A percentile compares a stretch with the other conserved stretches of the same genome.
phyloP scores from a whole-genome alignment of 2,888 invertebrate genomes.

The Eustalomyia histrio region DNA sequence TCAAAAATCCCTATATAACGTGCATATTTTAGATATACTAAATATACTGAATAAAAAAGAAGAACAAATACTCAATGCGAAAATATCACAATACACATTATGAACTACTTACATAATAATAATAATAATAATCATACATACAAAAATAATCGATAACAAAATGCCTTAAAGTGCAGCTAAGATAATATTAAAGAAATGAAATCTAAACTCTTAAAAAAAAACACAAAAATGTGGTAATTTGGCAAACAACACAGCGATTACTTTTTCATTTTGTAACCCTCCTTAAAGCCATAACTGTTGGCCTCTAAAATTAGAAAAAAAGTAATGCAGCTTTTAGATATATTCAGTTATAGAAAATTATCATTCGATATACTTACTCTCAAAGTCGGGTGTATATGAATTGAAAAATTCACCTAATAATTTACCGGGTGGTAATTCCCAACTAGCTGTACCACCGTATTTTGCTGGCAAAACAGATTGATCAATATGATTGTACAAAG shows the following conservation, averaged over 20 bases:
- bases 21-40: background rate
- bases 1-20: constrained; percentile 28
- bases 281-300: constrained; percentile 81
- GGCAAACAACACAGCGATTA: constrained; percentile 55
- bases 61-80: constrained; percentile 39
- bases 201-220: constrained; percentile 3
- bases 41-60: constrained; percentile 1
- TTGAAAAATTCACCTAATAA: constrained; percentile 85
- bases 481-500: constrained; percentile 83
- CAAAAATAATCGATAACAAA: background rate
- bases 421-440: constrained; percentile 82
- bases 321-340: background rate
- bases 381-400: constrained; percentile 84
- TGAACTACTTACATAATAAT: constrained; percentile 4
- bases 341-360: too few species aligned
- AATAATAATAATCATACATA: constrained; percentile 41
- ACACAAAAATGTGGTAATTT: constrained; percentile 22
- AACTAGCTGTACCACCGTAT: constrained; percentile 85
- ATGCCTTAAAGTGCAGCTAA: background rate
- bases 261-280: constrained; percentile 75
- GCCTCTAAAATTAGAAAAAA: constrained; percentile 78
- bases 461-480: constrained; percentile 82
- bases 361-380: constrained; percentile 80
- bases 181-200: constrained; percentile 1
- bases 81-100: constrained; percentile 48